Base-by-base conservation (phyloP, 2,113 vertebrate genomes). In the Mesitornis unicolor region DNA sequence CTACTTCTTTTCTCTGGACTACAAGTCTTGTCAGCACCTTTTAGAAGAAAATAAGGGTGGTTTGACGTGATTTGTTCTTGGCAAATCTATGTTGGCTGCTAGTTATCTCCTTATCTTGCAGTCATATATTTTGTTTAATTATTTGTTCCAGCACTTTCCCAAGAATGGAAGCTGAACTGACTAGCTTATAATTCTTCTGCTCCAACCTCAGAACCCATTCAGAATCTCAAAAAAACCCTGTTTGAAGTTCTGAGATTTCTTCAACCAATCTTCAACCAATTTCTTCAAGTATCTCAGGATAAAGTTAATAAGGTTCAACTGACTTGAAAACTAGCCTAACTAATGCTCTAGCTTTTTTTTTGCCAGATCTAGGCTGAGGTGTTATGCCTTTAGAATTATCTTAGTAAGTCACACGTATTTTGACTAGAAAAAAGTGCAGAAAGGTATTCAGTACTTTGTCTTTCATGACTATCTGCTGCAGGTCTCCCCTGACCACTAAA, bases 81-180 rank as follows among this genome's bases (percentile, higher is more conserved):
- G 75, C 42, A 95, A 86, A 65, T 67, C 64, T 29, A 1, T 57
- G 45, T 26, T 92, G 86, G 68, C 79, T 93, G 57, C 67, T 63
- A 68, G 12, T 90, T 45, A 54, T 59, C 75, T 88, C 67, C 85
- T 88, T 86, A 67, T 77, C 85, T 92, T 88, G n/a, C 0, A 6
- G 11, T n/a, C 25, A 22, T 70, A 42, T 7, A 81, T 13, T 73
- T 95, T 74, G 60, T 89, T 95, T 90, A 83, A 65, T 65, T 33
- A 35, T 80, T 86, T 94, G 59, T 70, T 90, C 45, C 88, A 92
- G 59, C 38, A 80, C 25, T 94, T 93, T 81, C 86, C 59, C 83
- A 74, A 81, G 83, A 74, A 81, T 74, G 79, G 83, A 81, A 89
- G 54, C 59, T 86, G 68, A 84, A 61, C 42, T 74, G 38, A 63